A percentile compares a stretch with the other conserved stretches of the same genome.
phyloP scores from a whole-genome alignment of 2,113 vertebrate genomes.

The Herpetotheres cachinnans region DNA sequence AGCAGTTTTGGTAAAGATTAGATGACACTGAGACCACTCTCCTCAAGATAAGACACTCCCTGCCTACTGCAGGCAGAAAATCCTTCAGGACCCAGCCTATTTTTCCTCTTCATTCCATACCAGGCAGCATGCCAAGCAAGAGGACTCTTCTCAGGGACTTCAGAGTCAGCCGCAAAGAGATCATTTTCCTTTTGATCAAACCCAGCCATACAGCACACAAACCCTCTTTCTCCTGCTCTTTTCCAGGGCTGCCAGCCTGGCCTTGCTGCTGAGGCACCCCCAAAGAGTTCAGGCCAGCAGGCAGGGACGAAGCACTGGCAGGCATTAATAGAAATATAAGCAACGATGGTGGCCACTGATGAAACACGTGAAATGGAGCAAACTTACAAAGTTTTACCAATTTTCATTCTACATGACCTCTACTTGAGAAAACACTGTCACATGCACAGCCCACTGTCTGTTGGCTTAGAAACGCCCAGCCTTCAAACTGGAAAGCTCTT shows the following conservation, averaged over 20 bases:
- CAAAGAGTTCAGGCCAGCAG: not conserved
- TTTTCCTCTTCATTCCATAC: not conserved
- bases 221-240: not conserved
- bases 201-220: not conserved
- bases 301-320: not conserved
- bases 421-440: not conserved
- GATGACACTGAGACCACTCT: not conserved
- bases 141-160: not conserved
- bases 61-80: not conserved
- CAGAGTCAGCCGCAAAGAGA: not conserved
- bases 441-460: not conserved
- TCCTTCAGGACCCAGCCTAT: rapidly evolving
- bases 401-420: not conserved
- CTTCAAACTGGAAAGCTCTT: not conserved
- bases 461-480: not conserved
- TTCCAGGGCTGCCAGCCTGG: not conserved
- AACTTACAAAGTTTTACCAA: not conserved
- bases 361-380: not conserved
- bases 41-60: not conserved
- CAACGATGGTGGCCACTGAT: rapidly evolving
- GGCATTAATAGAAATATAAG: not conserved
- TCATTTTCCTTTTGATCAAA: not conserved
- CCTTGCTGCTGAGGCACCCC: not conserved
- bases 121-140: not conserved
- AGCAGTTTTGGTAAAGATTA: not conserved